A percentile compares a stretch with the other conserved stretches of the same genome.
Evolutionary conservation across 2,888 invertebrate genomes (phyloP).

Genomic region (Tyria jacobaeae): DNA sequence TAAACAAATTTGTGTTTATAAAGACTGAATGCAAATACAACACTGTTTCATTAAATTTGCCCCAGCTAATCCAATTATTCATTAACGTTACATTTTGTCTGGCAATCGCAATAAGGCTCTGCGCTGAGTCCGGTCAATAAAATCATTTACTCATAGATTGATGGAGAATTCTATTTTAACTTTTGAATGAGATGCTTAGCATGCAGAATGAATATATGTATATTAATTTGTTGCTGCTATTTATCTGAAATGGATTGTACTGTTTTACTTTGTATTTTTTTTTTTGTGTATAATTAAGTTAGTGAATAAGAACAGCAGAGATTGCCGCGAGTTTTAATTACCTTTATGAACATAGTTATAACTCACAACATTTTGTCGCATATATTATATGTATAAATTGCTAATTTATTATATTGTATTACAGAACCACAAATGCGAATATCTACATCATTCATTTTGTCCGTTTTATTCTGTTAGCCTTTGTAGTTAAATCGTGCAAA

Average conservation of each 20-base stretch:
- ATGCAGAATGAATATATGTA: neutral
- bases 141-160: neutral
- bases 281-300: no score
- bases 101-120: neutral
- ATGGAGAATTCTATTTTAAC: neutral
- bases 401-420: neutral
- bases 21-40: constrained; percentile 41
- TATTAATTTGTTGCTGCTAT: neutral
- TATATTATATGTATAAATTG: no score
- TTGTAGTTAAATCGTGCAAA: constrained; percentile 8
- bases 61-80: constrained; percentile 59
- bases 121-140: constrained; percentile 14
- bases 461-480: neutral
- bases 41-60: constrained; percentile 51
- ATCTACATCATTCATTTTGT: neutral
- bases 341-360: no score
- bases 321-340: no score
- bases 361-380: no score
- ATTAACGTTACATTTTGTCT: constrained; percentile 43
- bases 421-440: neutral
- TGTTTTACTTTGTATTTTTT: no score
- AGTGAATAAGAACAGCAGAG: no score
- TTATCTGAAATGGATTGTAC: neutral
- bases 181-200: neutral
- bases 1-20: constrained; percentile 26